Percentiles rank a stretch among this genome's conserved stretches.
Conservation (phyloP, 2,797 vertebrate genomes). For the Gouania willdenowi region DNA sequence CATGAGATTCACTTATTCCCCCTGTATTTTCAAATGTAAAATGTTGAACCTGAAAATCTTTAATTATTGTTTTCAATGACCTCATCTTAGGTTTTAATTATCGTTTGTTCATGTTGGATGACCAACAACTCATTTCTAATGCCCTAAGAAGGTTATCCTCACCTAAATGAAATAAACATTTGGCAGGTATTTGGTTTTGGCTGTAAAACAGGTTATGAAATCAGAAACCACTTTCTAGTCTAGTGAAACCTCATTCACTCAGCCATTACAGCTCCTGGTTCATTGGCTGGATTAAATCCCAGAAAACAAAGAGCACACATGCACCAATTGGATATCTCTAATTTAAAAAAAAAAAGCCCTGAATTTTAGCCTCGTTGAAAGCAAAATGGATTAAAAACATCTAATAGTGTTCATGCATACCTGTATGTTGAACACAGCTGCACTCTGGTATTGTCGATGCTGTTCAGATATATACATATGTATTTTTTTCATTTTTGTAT, state of each 20-base stretch:
- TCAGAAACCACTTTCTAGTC: conserved; percentile 51
- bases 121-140: too few relatives aligned
- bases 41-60: too few relatives aligned
- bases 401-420: conserved; percentile 63
- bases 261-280: conserved; percentile 61
- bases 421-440: conserved; percentile 61
- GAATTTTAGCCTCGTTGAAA: conserved; percentile 25
- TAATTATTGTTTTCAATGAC: too few relatives aligned
- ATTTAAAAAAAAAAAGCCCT: conserved; percentile 1
- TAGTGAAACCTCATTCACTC: conserved; percentile 70
- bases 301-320: conserved; percentile 51
- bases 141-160: too few relatives aligned
- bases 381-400: conserved; percentile 51
- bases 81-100: too few relatives aligned
- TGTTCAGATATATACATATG: conserved; percentile 56
- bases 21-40: too few relatives aligned
- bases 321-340: conserved; percentile 29
- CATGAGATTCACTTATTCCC: too few relatives aligned
- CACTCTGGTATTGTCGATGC: conserved; percentile 63
- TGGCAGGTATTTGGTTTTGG: conserved; percentile 9
- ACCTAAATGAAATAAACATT: too few relatives aligned
- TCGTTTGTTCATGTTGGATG: too few relatives aligned
- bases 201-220: conserved; percentile 41
- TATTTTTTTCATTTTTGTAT: conserved; percentile 60
- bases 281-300: conserved; percentile 61